phyloP scores from a whole-genome alignment of 2,888 invertebrate genomes.

The Xestia sexstrigata region DNA sequence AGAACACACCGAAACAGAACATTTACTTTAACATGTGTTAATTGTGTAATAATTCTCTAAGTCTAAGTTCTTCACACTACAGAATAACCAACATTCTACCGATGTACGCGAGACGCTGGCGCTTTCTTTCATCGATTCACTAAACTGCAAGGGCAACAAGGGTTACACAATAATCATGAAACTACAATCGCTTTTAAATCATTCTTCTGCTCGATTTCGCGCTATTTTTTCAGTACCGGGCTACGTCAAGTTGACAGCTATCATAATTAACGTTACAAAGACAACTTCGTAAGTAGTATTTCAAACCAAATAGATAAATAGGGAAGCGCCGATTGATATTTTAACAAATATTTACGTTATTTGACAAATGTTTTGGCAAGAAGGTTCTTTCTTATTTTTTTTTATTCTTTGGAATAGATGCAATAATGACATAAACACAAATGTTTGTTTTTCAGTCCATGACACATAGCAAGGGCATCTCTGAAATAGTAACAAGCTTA shows the following conservation, averaged over 20 bases:
- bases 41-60: too few relatives aligned
- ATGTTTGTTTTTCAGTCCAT: constrained; percentile 16
- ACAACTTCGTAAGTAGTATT: not conserved
- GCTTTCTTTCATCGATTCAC: not conserved
- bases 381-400: not conserved
- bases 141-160: not conserved
- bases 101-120: not conserved
- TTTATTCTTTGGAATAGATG: constrained; percentile 7
- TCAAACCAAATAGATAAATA: not conserved
- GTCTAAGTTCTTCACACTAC: not conserved
- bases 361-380: constrained; percentile 5
- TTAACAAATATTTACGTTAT: not conserved
- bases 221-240: not conserved
- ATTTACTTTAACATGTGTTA: too few relatives aligned
- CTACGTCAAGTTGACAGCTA: not conserved
- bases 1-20: too few relatives aligned
- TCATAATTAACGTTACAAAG: not conserved
- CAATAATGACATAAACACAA: constrained; percentile 2
- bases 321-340: not conserved
- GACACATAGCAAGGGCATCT: constrained; percentile 29
- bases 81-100: not conserved
- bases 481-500: constrained; percentile 24
- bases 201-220: not conserved
- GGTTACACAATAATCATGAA: not conserved
- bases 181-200: not conserved